Conservation (phyloP, 2,888 invertebrate species). For the Lasius platythorax region DNA sequence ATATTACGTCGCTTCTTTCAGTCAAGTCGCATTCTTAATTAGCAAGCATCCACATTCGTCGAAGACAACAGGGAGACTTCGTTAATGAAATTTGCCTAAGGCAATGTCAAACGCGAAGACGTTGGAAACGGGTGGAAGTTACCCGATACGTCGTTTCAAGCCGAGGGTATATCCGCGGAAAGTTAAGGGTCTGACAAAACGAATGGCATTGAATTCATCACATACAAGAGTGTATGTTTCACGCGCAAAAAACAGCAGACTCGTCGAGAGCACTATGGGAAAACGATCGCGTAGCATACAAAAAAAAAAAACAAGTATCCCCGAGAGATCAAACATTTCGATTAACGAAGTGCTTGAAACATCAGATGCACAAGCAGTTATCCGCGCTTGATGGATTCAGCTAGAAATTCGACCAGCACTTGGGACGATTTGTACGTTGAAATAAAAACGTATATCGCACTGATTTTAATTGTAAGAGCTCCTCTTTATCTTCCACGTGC, state of each 20-base stretch:
- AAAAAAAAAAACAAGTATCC: slow-evolving; percentile 25
- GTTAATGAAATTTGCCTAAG: slow-evolving; percentile 58
- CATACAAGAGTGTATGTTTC: slow-evolving; percentile 41
- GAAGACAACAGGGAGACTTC: slow-evolving; percentile 22
- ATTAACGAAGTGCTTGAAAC: slow-evolving; percentile 53
- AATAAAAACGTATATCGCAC: slow-evolving; percentile 36
- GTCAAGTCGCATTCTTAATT: slow-evolving; percentile 39
- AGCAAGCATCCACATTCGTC: slow-evolving; percentile 43
- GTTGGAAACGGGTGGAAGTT: slow-evolving; percentile 38
- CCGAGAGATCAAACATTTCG: slow-evolving; percentile 53
- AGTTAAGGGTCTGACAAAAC: slow-evolving; percentile 49
- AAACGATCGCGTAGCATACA: slow-evolving; percentile 43
- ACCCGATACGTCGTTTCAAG: slow-evolving; percentile 52
- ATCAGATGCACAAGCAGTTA: slow-evolving; percentile 53
- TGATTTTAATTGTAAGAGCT: slow-evolving; percentile 40
- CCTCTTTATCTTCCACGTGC: slow-evolving; percentile 24
- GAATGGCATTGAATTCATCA: slow-evolving; percentile 58
- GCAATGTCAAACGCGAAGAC: slow-evolving; percentile 56
- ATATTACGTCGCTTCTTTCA: slow-evolving; percentile 28
- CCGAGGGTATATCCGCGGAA: slow-evolving; percentile 31
- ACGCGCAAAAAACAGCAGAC: slow-evolving; percentile 49
- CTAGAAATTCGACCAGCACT: slow-evolving; percentile 48
- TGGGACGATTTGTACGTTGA: slow-evolving; percentile 24
- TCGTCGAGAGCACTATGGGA: slow-evolving; percentile 49
- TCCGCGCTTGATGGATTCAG: slow-evolving; percentile 47